Evolutionary conservation across 2,113 vertebrate species (phyloP), one percentile per base, ranked within the genome.

Genomic region (Sinocyclocheilus anophthalmus): DNA sequence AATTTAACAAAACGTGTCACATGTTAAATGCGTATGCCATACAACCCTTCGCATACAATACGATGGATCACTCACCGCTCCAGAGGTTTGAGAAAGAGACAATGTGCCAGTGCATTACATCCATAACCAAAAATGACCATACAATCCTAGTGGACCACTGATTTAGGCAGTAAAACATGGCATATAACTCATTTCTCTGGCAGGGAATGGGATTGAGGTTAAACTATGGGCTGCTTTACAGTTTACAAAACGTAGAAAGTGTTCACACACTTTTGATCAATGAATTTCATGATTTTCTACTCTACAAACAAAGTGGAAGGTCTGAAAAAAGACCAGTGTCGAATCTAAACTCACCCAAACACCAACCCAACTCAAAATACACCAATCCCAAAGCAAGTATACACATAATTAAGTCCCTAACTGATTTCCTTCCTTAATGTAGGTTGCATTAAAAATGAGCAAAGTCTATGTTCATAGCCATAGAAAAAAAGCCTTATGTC

Each of bases 1-100:
- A 30, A 78, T 87, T 89, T 77, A 86, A 81, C 73, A 91, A 89
- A 91, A 90, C 76, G 14, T 61, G 30, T 42, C 53, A 81, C 70
- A 39, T 76, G 86, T 88, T 72, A 80, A 87, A 86, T 84, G 84
- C 24, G 39, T 45, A 42, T 86, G 83, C 63, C 78, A 78, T 73
- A 39, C 83, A 73, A 86, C 89, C 84, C 87, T 48, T 83, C 65
- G 24, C 79, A 85, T 80, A 30, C 53, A 45, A 30, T 39, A 79
- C 33, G 24, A 79, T 85, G 45, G 85, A 89, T 91, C 90, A 90
- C 39, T 85, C 82, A 69, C 75, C 45, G 50, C 16, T 55, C 53
- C 69, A 70, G 70, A 59, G 30, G 70, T 33, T 20, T 85, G 75
- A 48, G 45, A 11, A 3, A 1, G 4, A 67, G 55, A 37, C 20